phyloP scores from a whole-genome alignment of 1,140 invertebrate genomes.

The Psix sp. region DNA sequence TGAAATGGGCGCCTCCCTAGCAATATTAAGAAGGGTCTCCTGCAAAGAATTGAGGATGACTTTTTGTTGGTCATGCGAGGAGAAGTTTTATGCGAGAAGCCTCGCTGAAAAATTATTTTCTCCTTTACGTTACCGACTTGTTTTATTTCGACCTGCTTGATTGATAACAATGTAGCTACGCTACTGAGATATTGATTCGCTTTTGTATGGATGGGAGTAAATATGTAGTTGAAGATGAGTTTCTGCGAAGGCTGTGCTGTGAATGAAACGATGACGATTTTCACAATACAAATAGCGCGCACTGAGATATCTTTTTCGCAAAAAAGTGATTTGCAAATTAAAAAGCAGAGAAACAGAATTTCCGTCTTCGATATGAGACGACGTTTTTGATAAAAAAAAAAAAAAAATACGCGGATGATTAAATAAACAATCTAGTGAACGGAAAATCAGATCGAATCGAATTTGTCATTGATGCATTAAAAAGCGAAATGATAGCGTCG shows the following conservation, averaged over 20 bases:
- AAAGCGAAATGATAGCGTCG: background rate
- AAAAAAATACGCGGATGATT: no score
- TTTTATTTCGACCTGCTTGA: constrained; percentile 16
- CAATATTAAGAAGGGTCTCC: constrained; percentile 23
- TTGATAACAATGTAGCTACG: constrained; percentile 21
- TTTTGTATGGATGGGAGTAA: constrained; percentile 8
- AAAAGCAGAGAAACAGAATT: no score
- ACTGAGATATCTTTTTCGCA: no score
- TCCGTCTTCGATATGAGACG: no score
- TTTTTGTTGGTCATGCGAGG: constrained; percentile 6
- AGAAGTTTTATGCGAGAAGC: constrained; percentile 16
- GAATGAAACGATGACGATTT: background rate
- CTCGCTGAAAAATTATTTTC: constrained; percentile 2
- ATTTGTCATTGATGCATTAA: background rate
- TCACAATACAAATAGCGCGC: no score
- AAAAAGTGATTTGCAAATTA: no score
- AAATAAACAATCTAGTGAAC: no score
- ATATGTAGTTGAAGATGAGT: no score
- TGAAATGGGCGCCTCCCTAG: constrained; percentile 17
- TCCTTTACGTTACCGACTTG: background rate
- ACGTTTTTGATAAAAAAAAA: no score
- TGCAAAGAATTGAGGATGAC: constrained; percentile 5
- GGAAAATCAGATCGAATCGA: no score
- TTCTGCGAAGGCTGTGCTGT: background rate
- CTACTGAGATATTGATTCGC: constrained; percentile 13